These are phyloP conservation scores for Cataglyphis hispanica DNA, from an alignment of 1,140 invertebrate species.

Conservation along the genomic window DNA sequence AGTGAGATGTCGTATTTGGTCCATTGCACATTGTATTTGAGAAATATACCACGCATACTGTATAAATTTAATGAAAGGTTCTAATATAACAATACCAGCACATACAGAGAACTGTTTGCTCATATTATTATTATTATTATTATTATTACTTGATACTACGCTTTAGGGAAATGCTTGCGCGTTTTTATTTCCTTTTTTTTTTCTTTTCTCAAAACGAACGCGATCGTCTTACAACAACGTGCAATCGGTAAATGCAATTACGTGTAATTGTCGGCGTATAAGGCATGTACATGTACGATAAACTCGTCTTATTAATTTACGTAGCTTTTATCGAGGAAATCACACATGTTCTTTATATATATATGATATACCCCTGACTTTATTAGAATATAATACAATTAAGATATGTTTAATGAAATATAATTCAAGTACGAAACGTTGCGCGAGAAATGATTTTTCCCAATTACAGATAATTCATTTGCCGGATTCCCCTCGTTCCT, in stretches of 20 bases:
- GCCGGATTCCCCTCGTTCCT: neutral
- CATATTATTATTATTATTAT: conserved; percentile 65
- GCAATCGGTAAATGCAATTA: conserved; percentile 44
- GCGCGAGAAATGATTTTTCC: conserved; percentile 18
- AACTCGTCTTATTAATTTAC: conserved; percentile 1
- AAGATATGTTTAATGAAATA: conserved; percentile 20
- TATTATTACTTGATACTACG: conserved; percentile 68
- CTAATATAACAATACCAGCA: conserved; percentile 53
- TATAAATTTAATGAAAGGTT: conserved; percentile 73
- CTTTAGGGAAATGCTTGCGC: conserved; percentile 50
- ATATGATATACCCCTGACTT: neutral
- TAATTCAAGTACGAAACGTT: conserved; percentile 37
- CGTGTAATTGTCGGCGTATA: neutral
- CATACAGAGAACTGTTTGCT: conserved; percentile 63
- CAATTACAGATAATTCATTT: neutral
- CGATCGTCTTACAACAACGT: neutral
- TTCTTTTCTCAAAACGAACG: neutral
- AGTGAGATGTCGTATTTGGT: conserved; percentile 73
- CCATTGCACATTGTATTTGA: conserved; percentile 74
- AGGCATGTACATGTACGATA: neutral
- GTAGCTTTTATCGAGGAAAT: neutral
- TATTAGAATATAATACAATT: conserved; percentile 15
- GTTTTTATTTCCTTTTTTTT: neutral
- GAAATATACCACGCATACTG: conserved; percentile 72
- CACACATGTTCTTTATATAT: conserved; percentile 7